phyloP scores from a whole-genome alignment of 2,797 vertebrate species.

The Catostomus latipinnis region DNA sequence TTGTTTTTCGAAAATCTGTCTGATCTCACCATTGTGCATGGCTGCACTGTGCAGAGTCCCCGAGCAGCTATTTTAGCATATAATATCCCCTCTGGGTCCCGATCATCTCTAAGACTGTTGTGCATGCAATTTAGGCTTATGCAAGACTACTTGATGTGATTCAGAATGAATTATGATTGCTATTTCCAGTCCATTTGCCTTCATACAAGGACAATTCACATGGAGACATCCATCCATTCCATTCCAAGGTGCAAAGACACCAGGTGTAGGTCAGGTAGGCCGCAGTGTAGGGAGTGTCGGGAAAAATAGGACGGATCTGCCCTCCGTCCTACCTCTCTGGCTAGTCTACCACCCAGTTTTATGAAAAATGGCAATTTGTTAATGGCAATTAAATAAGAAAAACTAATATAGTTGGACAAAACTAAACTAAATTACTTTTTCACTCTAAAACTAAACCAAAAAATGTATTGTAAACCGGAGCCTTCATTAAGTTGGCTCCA shows the following conservation, averaged over 20 bases:
- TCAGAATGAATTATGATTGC: slow-evolving; percentile 23
- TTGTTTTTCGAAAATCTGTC: slow-evolving; percentile 23
- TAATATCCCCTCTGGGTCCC: slow-evolving; percentile 25
- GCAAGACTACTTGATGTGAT: slow-evolving; percentile 22
- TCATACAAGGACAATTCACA: slow-evolving; percentile 11
- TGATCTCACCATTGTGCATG: slow-evolving; percentile 29
- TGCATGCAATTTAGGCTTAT: slow-evolving; percentile 7
- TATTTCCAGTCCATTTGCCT: neutral
- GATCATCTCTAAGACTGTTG: slow-evolving; percentile 22
- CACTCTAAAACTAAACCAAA: too few species aligned
- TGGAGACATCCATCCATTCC: neutral
- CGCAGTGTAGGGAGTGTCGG: neutral
- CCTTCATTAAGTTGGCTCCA: too few species aligned
- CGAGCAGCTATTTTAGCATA: slow-evolving; percentile 22
- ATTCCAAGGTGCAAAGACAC: neutral
- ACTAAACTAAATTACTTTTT: too few species aligned
- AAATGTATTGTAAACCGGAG: too few species aligned
- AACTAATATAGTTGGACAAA: too few species aligned
- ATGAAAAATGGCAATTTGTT: too few species aligned
- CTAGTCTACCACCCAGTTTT: neutral
- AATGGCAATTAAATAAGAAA: too few species aligned
- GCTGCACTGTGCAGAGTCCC: neutral
- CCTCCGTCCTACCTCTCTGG: neutral
- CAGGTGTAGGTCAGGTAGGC: neutral
- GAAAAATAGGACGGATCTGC: neutral